These are phyloP conservation scores for Chaetodon trifasciatus DNA, from an alignment of 2,797 vertebrate genomes.

Conservation along the genomic window DNA sequence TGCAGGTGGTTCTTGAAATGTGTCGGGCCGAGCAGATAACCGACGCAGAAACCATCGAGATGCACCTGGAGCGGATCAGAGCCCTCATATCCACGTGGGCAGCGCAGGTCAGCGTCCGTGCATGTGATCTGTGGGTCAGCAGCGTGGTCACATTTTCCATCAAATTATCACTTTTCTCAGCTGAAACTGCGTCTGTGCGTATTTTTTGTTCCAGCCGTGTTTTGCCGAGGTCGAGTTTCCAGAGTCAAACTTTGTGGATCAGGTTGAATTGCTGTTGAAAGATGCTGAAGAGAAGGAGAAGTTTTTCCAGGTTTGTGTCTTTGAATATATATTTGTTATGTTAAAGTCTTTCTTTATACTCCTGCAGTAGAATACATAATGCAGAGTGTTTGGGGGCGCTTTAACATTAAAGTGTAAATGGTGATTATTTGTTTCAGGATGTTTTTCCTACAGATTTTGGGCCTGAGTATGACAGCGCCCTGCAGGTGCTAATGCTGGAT, in stretches of 20 bases:
- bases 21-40: conserved; percentile 66
- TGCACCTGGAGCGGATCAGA: conserved; percentile 78
- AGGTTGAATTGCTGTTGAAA: conserved; percentile 77
- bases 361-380: too few relatives aligned
- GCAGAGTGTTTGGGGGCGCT: neutral
- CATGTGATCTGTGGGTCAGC: neutral
- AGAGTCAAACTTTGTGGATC: conserved; percentile 81
- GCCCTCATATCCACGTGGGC: conserved; percentile 76
- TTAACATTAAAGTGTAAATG: neutral
- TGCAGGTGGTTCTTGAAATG: conserved; percentile 81
- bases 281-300: conserved; percentile 76
- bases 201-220: conserved; percentile 66
- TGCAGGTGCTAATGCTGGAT: conserved; percentile 87
- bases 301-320: conserved; percentile 77
- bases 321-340: neutral
- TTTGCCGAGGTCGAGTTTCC: conserved; percentile 80
- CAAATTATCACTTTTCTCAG: too few relatives aligned
- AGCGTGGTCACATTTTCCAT: neutral
- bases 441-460: conserved; percentile 87
- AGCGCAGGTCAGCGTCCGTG: conserved; percentile 66
- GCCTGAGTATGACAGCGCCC: conserved; percentile 81
- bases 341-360: neutral
- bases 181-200: neutral
- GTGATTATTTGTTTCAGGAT: conserved; percentile 71
- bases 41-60: conserved; percentile 67